Percentiles rank a stretch among this genome's conserved stretches.
These are phyloP conservation scores for Acropternis orthonyx DNA, from an alignment of 2,797 vertebrate species.

Conservation along the genomic window DNA sequence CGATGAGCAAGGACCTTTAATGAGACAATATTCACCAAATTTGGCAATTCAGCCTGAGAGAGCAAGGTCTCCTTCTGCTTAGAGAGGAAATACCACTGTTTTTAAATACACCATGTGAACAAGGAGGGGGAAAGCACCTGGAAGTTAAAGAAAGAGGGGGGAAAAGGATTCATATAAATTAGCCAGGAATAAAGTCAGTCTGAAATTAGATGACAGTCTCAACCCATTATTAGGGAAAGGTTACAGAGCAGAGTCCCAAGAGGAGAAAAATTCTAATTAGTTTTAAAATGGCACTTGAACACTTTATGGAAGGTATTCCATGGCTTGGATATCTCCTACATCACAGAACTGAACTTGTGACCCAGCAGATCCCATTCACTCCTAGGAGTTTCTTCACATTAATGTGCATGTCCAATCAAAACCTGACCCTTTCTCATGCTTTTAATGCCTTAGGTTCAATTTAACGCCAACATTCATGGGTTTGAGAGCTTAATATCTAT, in stretches of 20 bases:
- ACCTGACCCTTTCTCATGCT: neutral
- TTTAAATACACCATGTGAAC: neutral
- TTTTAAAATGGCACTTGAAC: neutral
- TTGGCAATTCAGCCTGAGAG: neutral
- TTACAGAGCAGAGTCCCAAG: neutral
- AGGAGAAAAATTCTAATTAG: slow-evolving; percentile 15
- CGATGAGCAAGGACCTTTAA: neutral
- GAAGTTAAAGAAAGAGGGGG: rapidly evolving
- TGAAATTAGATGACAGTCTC: neutral
- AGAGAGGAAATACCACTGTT: neutral
- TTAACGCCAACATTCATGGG: rapidly evolving
- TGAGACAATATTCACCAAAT: neutral
- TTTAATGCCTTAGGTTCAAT: neutral
- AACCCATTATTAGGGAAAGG: neutral
- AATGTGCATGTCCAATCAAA: rapidly evolving
- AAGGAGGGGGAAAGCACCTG: neutral
- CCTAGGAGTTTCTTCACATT: neutral
- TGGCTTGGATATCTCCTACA: neutral
- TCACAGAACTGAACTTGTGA: slow-evolving; percentile 17
- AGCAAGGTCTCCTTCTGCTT: neutral
- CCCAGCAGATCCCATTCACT: slow-evolving; percentile 3
- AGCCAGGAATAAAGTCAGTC: neutral
- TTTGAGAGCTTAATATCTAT: neutral
- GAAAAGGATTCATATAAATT: neutral
- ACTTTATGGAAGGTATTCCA: neutral